Evolutionary conservation across 2,888 invertebrate species (phyloP).

Genomic region (Lapara coniferarum): DNA sequence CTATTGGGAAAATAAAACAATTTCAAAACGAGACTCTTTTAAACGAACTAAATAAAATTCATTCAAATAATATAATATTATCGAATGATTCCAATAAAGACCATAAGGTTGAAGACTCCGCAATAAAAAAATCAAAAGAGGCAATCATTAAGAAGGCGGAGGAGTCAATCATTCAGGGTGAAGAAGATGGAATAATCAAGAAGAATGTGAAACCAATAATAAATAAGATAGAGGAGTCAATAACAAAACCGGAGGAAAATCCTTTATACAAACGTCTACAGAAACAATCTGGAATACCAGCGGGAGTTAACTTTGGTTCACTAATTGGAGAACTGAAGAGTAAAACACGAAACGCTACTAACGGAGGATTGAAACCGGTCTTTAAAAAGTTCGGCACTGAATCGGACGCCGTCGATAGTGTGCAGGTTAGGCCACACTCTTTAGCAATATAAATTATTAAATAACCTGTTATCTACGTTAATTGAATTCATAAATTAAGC

Average conservation of each 20-base stretch:
- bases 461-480: neutral
- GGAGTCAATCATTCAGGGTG: no score
- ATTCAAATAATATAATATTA: neutral
- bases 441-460: neutral
- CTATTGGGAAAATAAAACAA: conserved; percentile 42
- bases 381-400: conserved; percentile 75
- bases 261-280: conserved; percentile 64
- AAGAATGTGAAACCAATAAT: neutral
- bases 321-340: conserved; percentile 76
- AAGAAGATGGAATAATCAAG: neutral
- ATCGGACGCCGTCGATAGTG: conserved; percentile 55
- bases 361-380: conserved; percentile 72
- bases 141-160: no score
- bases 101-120: neutral
- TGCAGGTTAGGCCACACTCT: conserved; percentile 54
- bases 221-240: neutral
- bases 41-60: neutral
- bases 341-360: conserved; percentile 67
- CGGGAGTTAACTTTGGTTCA: conserved; percentile 72
- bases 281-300: conserved; percentile 66
- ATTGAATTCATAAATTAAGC: conserved; percentile 4
- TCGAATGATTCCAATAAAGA: neutral
- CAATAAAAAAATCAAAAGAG: neutral
- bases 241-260: conserved; percentile 36
- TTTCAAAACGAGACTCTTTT: conserved; percentile 19